Evolutionary conservation across 1,140 invertebrate species (phyloP).

Genomic region (Drosophila repletoides): DNA sequence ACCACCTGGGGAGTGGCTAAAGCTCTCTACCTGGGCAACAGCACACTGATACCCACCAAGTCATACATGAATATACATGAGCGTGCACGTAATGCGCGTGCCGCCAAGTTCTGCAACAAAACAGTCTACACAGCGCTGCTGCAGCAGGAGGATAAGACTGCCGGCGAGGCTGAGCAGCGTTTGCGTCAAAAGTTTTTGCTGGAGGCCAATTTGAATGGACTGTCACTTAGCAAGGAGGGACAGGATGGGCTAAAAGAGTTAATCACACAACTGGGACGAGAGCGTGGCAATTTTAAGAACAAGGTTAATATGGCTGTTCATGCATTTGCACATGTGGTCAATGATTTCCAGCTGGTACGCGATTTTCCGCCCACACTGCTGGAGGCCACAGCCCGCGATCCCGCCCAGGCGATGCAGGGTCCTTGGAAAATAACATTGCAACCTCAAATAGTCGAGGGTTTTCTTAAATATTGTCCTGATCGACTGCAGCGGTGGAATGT

Average conservation of each 20-base stretch:
- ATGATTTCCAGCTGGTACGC: conserved; percentile 86
- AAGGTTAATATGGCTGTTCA: conserved; percentile 86
- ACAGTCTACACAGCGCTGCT: conserved; percentile 88
- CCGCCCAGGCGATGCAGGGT: conserved; percentile 85
- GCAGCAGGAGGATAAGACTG: conserved; percentile 71
- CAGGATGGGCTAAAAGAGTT: conserved; percentile 82
- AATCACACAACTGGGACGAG: conserved; percentile 83
- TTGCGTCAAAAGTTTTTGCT: conserved; percentile 90
- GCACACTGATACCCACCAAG: conserved; percentile 89
- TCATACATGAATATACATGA: conserved; percentile 89
- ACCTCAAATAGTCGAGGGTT: conserved; percentile 87
- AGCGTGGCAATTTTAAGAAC: conserved; percentile 85
- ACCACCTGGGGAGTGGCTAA: conserved; percentile 94
- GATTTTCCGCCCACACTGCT: conserved; percentile 90
- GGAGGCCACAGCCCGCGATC: conserved; percentile 86
- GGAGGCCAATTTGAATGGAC: conserved; percentile 91
- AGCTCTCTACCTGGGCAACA: conserved; percentile 91
- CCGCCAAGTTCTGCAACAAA: conserved; percentile 86
- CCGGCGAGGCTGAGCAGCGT: conserved; percentile 85
- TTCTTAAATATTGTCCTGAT: conserved; percentile 92
- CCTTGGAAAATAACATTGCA: conserved; percentile 92
- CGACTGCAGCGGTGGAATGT: conserved; percentile 89
- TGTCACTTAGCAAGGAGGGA: conserved; percentile 84
- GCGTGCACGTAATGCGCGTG: conserved; percentile 86
- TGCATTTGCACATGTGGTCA: conserved; percentile 87